Conservation (phyloP, 2,113 vertebrate genomes). For the Garra rufa region DNA sequence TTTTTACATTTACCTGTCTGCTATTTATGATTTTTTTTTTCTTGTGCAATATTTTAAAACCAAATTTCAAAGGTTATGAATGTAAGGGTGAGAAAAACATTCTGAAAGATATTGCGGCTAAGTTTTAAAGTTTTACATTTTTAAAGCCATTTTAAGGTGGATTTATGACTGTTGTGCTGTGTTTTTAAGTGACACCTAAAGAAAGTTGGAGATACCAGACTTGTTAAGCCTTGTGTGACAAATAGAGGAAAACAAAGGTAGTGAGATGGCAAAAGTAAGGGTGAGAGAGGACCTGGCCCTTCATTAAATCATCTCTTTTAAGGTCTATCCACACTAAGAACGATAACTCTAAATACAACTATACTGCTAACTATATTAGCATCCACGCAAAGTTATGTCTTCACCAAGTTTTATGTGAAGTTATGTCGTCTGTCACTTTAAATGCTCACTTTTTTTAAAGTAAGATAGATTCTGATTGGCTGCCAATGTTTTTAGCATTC, state of each 20-base stretch:
- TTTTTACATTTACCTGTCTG: neutral
- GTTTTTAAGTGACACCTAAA: neutral
- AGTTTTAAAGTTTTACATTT: neutral
- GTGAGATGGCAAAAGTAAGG: neutral
- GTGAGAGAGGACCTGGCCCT: constrained; percentile 13
- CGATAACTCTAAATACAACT: neutral
- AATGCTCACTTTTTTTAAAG: neutral
- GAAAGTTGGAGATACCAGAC: neutral
- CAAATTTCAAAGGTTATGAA: neutral
- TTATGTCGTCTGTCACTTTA: neutral
- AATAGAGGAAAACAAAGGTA: neutral
- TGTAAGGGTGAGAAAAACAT: neutral
- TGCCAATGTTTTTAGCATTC: neutral
- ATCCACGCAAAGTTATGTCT: neutral
- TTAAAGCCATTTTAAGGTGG: neutral
- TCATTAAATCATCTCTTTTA: constrained; percentile 53
- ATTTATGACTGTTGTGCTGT: neutral
- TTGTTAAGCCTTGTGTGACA: neutral
- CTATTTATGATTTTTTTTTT: no score
- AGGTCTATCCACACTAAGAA: constrained; percentile 28
- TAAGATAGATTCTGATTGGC: neutral
- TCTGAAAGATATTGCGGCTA: neutral
- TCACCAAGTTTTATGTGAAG: neutral
- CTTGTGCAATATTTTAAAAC: neutral
- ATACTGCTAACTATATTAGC: neutral